These are phyloP conservation scores for Psephotus haematonotus DNA, from an alignment of 2,113 vertebrate species.

Conservation along the genomic window DNA sequence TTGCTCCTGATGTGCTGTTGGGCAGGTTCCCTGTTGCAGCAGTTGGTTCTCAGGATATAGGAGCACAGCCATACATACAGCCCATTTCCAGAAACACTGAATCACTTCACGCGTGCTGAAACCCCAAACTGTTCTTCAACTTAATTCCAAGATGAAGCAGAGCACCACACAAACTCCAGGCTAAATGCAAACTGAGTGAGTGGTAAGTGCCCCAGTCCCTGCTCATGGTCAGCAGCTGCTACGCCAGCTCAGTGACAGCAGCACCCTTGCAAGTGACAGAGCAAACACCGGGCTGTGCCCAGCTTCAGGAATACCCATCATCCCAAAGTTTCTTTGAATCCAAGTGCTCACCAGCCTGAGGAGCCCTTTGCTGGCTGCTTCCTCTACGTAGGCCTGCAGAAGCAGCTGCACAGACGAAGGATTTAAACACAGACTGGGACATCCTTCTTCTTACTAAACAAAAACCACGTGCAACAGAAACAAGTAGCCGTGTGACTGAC, in stretches of 20 bases:
- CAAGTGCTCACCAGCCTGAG: background rate
- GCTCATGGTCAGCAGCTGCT: background rate
- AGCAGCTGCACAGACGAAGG: background rate
- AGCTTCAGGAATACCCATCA: background rate
- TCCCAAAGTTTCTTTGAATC: background rate
- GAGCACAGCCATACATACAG: background rate
- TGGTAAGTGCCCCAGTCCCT: background rate
- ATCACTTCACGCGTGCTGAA: background rate
- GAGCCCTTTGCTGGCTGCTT: background rate
- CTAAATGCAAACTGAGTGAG: background rate
- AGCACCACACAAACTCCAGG: background rate
- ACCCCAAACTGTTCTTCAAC: background rate
- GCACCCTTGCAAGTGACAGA: background rate
- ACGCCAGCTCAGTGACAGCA: background rate
- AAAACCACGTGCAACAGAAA: background rate
- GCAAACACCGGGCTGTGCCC: background rate
- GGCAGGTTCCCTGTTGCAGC: background rate
- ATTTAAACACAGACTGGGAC: background rate
- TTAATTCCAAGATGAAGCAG: background rate
- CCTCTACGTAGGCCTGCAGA: background rate
- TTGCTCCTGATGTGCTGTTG: background rate
- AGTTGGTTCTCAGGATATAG: background rate
- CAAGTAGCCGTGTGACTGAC: accelerated
- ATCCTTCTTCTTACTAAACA: background rate
- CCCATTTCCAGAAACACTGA: background rate